Evolutionary conservation across 2,888 invertebrate species (phyloP), one percentile per base, ranked within the genome.

Genomic region (Drosophila atripex): DNA sequence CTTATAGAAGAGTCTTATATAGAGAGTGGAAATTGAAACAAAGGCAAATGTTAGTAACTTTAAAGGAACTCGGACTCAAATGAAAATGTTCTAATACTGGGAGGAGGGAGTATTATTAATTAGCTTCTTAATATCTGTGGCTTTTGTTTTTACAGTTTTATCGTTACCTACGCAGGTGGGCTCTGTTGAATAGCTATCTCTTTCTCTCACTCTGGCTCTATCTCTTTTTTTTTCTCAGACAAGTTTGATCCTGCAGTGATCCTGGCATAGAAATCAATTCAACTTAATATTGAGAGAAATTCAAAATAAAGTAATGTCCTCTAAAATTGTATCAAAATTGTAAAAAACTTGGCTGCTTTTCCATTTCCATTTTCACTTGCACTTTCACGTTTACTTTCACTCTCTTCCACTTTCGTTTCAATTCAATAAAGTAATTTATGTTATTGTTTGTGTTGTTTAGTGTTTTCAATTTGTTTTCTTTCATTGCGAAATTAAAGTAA

Each of bases 301-400:
- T 53, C 68, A 71, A 16, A 41, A 16, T 61, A 72, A 73, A 78
- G 68, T 73, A 76, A 82, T 75, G 73, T 73, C 75, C 73, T 86
- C 80, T 78, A 85, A 86, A 87, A 83, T 83, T 85, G 70, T 87
- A 87, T 88, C 75, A 86, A 87, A 88, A 88, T 72, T 77, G 75
- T 85, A 84, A 76, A 86, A 85, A 75, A 73, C 28, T 50, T 38
- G 63, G 12, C 55, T 68, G 50, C 21, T 21, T 21, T 35, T 49
- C 47, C 41, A 14, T 21, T 35, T 49, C 47, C 41, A 14, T 47
- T 49, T 61, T 68, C 11, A 8, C 18, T 30, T 28, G 14, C 18
- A 11, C 30, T 18, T 18, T 12, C 32, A 12, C 30, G 9, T 30
- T 18, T 30, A 35, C 50, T 39, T 57, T 61, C 49, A 61, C 38